Conservation (phyloP, 1,140 invertebrate genomes). For the Pogonomyrmex barbatus region DNA sequence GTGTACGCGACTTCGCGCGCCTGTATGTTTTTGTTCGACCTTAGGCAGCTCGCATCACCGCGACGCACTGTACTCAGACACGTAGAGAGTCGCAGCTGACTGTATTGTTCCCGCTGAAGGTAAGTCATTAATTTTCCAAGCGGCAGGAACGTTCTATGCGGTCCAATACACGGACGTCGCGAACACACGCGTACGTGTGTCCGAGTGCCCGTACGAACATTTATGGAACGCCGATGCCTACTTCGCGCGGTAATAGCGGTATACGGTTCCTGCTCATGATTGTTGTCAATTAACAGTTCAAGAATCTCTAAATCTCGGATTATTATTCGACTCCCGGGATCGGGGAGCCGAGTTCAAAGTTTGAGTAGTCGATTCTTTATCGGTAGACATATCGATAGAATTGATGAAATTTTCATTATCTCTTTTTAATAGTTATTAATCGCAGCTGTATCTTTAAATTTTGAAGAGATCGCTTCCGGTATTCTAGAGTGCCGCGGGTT, state of each 20-base stretch:
- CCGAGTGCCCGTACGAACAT: constrained; percentile 43
- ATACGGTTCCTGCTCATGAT: constrained; percentile 41
- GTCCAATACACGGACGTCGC: constrained; percentile 21
- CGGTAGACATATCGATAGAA: neutral
- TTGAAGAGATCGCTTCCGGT: neutral
- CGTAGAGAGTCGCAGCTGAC: constrained; percentile 83
- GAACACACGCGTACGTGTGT: neutral
- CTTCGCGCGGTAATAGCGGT: constrained; percentile 35
- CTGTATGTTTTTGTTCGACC: constrained; percentile 76
- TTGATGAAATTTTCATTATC: neutral
- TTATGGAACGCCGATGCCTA: constrained; percentile 65
- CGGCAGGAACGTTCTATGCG: constrained; percentile 62
- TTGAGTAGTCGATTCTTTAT: neutral
- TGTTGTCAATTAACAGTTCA: constrained; percentile 68
- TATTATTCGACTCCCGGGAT: neutral
- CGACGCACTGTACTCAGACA: constrained; percentile 76
- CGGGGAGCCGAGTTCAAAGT: neutral
- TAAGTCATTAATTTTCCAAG: constrained; percentile 83
- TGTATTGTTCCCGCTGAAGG: constrained; percentile 83
- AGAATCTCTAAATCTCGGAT: constrained; percentile 25
- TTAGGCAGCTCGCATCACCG: constrained; percentile 77
- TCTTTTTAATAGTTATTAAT: neutral
- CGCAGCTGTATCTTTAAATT: neutral
- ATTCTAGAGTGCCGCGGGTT: neutral
- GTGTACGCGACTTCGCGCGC: neutral